Conservation (phyloP, 2,113 vertebrate species). For the Limnothrissa miodon region DNA sequence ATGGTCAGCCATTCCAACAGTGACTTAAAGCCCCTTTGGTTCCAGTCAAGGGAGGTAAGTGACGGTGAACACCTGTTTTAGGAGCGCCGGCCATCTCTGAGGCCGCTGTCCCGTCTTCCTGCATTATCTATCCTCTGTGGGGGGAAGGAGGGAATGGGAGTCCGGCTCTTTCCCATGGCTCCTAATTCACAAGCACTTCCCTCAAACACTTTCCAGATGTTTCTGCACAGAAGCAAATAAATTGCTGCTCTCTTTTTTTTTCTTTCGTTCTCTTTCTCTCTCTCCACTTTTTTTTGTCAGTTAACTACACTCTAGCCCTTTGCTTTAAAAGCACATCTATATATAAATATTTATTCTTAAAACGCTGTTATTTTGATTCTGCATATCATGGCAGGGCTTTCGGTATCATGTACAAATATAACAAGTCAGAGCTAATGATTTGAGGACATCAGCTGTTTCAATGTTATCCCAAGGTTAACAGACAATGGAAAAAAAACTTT, state of each 20-base stretch:
- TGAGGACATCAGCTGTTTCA: slow-evolving; percentile 13
- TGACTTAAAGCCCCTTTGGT: background rate
- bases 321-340: slow-evolving; percentile 30
- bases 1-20: background rate
- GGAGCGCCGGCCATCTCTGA: slow-evolving; percentile 5
- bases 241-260: slow-evolving; percentile 34
- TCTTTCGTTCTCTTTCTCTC: background rate
- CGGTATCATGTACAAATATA: background rate
- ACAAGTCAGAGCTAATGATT: slow-evolving; percentile 5
- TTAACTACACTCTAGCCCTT: slow-evolving; percentile 27
- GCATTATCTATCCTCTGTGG: slow-evolving; percentile 17
- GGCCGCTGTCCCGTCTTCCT: background rate
- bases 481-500: slow-evolving; percentile 17
- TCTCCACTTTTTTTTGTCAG: slow-evolving; percentile 29
- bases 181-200: slow-evolving; percentile 46
- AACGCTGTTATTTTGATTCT: background rate
- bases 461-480: slow-evolving; percentile 17
- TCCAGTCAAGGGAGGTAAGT: background rate
- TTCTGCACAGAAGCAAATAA: slow-evolving; percentile 42
- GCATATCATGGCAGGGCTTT: background rate
- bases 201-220: slow-evolving; percentile 49
- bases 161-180: slow-evolving; percentile 35
- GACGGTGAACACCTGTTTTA: slow-evolving; percentile 13
- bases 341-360: slow-evolving; percentile 29
- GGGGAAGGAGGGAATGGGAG: slow-evolving; percentile 29